Conservation (phyloP, 2,113 vertebrate genomes). For the Oreotrochilus melanogaster region DNA sequence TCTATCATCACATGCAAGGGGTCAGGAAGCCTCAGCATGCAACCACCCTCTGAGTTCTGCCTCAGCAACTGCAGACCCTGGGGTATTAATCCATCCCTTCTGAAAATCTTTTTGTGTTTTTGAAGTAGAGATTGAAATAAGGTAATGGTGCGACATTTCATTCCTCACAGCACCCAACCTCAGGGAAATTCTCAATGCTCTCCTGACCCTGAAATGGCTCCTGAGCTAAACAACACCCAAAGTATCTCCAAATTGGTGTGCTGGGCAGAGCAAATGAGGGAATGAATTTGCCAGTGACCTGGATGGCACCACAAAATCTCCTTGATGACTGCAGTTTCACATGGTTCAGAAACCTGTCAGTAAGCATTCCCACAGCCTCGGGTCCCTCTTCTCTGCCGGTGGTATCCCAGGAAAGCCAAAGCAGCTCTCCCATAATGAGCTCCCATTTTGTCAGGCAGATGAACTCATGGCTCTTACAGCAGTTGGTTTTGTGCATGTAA, state of each 20-base stretch:
- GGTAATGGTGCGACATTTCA: not conserved
- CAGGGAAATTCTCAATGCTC: not conserved
- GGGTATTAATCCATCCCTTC: not conserved
- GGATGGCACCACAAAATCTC: not conserved
- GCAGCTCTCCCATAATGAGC: not conserved
- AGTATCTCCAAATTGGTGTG: not conserved
- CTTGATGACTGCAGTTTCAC: not conserved
- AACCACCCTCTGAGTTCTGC: not conserved
- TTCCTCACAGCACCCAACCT: not conserved
- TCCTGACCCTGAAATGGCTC: not conserved
- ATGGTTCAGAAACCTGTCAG: not conserved
- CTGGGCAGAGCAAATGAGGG: not conserved
- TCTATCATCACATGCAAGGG: not conserved
- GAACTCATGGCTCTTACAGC: not conserved
- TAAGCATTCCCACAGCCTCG: accelerated
- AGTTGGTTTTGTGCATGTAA: not conserved
- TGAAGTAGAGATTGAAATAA: not conserved
- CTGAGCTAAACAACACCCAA: not conserved
- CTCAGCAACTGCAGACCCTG: not conserved
- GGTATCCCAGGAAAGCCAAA: not conserved
- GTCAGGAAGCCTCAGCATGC: not conserved
- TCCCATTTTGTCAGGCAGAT: not conserved
- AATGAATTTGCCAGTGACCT: not conserved
- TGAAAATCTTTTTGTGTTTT: not conserved
- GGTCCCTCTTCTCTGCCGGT: not conserved